These are phyloP conservation scores for Flabesymbios commensalis DNA, from an alignment of 2,888 invertebrate species.

Conservation along the genomic window DNA sequence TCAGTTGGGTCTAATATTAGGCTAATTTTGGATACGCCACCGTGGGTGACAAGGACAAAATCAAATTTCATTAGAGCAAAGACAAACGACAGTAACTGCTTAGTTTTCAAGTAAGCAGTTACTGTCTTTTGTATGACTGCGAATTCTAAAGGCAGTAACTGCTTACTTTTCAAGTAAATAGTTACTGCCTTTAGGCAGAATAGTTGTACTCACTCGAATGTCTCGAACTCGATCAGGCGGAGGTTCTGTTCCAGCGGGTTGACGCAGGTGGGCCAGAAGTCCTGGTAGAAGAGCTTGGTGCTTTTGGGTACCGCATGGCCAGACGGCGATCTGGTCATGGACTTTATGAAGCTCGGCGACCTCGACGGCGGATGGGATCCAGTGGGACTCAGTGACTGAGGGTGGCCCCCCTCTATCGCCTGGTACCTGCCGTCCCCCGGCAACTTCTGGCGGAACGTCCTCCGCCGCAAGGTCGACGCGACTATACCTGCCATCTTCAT, in stretches of 20 bases:
- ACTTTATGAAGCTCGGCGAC: slow-evolving; percentile 22
- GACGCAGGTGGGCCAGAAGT: slow-evolving; percentile 37
- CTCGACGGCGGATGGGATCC: slow-evolving; percentile 31
- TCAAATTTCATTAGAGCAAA: no score
- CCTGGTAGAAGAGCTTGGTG: slow-evolving; percentile 31
- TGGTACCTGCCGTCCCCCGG: slow-evolving; percentile 27
- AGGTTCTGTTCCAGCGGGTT: slow-evolving; percentile 28
- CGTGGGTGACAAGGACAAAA: no score
- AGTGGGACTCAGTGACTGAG: slow-evolving; percentile 30
- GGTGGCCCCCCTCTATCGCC: slow-evolving; percentile 16
- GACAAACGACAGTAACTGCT: no score
- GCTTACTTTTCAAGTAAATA: no score
- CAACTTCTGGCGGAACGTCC: slow-evolving; percentile 35
- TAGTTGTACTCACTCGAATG: slow-evolving; percentile 39
- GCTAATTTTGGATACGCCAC: no score
- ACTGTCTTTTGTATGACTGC: no score
- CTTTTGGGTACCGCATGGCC: slow-evolving; percentile 21
- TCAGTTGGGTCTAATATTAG: no score
- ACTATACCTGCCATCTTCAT: slow-evolving; percentile 37
- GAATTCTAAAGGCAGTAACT: no score
- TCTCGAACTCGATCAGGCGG: slow-evolving; percentile 24
- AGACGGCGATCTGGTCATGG: neutral
- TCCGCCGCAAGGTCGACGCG: slow-evolving; percentile 36
- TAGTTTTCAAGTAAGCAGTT: no score
- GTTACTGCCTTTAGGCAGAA: no score